Evolutionary conservation across 2,888 invertebrate genomes (phyloP), one percentile per base, ranked within the genome.

Genomic region (Gerris lacustris): DNA sequence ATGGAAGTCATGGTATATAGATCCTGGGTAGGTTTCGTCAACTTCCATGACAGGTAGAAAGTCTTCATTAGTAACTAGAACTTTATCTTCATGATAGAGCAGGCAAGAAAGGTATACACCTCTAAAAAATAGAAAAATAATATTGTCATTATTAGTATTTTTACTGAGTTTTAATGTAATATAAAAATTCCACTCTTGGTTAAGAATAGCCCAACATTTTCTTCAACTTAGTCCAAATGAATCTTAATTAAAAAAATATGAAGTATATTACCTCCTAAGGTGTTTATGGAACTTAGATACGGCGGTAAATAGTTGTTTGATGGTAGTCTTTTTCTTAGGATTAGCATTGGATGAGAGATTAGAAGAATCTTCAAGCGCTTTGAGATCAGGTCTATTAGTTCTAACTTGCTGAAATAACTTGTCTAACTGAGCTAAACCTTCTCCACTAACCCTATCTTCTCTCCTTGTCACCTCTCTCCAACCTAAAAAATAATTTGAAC

Each of bases 231-330:
- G 31, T 31, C 31, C 1, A 31, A 31, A 31, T 31, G 1, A 31
- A 31, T 31, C 31, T 31, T 31, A 31, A 31, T 31, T 31, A 31
- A 31, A 31, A 31, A 31, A n/a, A n/a, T n/a, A n/a, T n/a, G n/a
- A 47, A 15, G 15, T 55, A 55, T n/a, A 9, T 18, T n/a, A 90
- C 91, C 91, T 87, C 79, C 92, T 86, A 73, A 97, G 83, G 78
- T 91, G 90, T 81, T 96, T 97, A 81, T 96, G 96, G 79, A 98
- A 97, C 83, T 97, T 98, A 79, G 95, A 94, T 69, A 96, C 92
- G 9, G 95, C 94, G 0, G 95, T 92, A 82, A 98, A 98, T 63
- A 98, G 84, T 78, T 96, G 95, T 75, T 96, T 90, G 73, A 98
- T 93, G 71, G 92, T 91, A 62, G 92, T 91, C 76, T 91, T 91